These are phyloP conservation scores for Tamias sibiricus DNA, from an alignment of 2,113 vertebrate species.

Conservation along the genomic window DNA sequence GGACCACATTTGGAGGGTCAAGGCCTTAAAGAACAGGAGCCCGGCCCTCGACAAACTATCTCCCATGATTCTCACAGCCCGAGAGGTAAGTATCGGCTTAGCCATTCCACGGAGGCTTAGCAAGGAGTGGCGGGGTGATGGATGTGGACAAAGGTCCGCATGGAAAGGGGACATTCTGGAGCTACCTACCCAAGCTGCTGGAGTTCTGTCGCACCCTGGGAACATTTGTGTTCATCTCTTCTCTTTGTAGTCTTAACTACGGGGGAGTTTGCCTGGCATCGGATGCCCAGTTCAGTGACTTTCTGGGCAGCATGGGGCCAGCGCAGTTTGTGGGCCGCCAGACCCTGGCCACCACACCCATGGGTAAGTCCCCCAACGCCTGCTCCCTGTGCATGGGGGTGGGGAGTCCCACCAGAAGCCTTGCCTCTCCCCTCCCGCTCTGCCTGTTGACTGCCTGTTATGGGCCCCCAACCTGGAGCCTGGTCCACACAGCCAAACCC, in stretches of 20 bases:
- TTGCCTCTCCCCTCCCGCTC: neutral
- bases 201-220: neutral
- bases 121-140: neutral
- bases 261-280: constrained; percentile 97
- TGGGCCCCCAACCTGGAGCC: neutral
- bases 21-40: neutral
- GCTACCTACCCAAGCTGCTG: neutral
- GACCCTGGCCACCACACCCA: constrained; percentile 97
- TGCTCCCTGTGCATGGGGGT: neutral
- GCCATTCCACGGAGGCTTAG: neutral
- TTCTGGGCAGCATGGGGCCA: constrained; percentile 98
- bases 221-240: neutral
- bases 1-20: neutral
- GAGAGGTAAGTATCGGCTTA: neutral
- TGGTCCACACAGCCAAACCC: neutral
- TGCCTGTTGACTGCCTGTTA: neutral
- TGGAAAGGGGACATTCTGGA: neutral
- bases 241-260: constrained; percentile 94
- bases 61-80: neutral
- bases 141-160: rapidly evolving
- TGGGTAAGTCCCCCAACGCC: constrained; percentile 91
- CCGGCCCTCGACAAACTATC: neutral
- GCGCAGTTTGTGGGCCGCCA: constrained; percentile 98
- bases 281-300: constrained; percentile 97
- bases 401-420: neutral